Evolutionary conservation across 2,797 vertebrate species (phyloP).

Genomic region (Platalea minor): DNA sequence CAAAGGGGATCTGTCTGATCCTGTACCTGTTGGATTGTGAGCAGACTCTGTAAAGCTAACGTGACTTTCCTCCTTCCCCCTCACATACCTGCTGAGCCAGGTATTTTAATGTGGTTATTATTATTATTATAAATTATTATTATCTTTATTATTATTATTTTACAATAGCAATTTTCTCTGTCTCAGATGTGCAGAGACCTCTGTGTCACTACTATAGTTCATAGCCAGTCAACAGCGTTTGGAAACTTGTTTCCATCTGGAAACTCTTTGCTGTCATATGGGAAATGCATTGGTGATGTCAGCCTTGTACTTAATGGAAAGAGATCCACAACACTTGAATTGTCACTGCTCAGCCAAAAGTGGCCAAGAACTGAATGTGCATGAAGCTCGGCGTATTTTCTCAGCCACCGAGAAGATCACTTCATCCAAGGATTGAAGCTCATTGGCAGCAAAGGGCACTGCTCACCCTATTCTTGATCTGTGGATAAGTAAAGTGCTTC

Average conservation of each 20-base stretch:
- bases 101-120: not conserved
- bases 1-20: not conserved
- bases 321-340: not conserved
- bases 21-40: not conserved
- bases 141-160: not conserved
- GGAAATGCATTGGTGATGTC: slow-evolving; percentile 12
- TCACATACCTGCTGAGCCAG: not conserved
- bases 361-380: slow-evolving; percentile 11
- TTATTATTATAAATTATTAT: not conserved
- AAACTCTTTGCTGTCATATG: slow-evolving; percentile 55
- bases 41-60: not conserved
- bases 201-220: not conserved
- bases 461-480: not conserved
- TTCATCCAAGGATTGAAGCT: not conserved
- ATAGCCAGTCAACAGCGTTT: not conserved
- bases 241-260: slow-evolving; percentile 48
- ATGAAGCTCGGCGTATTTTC: not conserved
- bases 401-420: not conserved
- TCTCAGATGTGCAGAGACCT: not conserved
- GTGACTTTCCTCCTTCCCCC: not conserved
- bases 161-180: not conserved
- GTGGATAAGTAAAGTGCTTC: slow-evolving; percentile 17
- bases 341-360: slow-evolving; percentile 7
- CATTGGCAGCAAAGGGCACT: not conserved
- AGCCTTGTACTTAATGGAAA: slow-evolving; percentile 13